These are phyloP conservation scores for Epirrita christyi DNA, from an alignment of 2,888 invertebrate species.

Conservation along the genomic window DNA sequence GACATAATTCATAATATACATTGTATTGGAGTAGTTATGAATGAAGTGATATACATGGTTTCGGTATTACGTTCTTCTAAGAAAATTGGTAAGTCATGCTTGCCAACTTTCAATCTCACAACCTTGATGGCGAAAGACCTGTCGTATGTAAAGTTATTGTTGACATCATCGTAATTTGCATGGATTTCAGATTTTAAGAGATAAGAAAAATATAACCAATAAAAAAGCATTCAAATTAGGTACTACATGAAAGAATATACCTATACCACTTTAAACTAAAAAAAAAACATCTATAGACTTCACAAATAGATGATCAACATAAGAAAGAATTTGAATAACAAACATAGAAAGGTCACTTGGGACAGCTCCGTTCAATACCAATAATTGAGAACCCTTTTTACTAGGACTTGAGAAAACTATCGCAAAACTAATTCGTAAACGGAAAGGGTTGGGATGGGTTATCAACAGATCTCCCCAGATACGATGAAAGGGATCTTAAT, in stretches of 20 bases:
- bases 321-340: not conserved
- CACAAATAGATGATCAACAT: not conserved
- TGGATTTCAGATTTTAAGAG: not conserved
- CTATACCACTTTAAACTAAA: too few relatives aligned
- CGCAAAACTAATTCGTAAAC: slow-evolving; percentile 12
- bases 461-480: slow-evolving; percentile 10
- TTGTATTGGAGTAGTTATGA: slow-evolving; percentile 10
- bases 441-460: slow-evolving; percentile 11
- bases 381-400: not conserved
- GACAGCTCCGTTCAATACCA: not conserved
- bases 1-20: slow-evolving; percentile 5
- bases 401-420: slow-evolving; percentile 8
- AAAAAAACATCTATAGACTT: not conserved
- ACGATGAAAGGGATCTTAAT: slow-evolving; percentile 13
- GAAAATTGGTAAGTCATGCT: not conserved
- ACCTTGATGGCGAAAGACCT: not conserved
- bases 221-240: too few relatives aligned
- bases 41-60: not conserved
- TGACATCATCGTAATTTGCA: not conserved
- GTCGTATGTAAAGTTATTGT: not conserved
- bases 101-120: not conserved
- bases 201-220: too few relatives aligned
- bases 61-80: not conserved
- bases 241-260: too few relatives aligned
- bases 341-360: not conserved